Conservation (phyloP, 2,113 vertebrate genomes). For the Suricata suricatta region DNA sequence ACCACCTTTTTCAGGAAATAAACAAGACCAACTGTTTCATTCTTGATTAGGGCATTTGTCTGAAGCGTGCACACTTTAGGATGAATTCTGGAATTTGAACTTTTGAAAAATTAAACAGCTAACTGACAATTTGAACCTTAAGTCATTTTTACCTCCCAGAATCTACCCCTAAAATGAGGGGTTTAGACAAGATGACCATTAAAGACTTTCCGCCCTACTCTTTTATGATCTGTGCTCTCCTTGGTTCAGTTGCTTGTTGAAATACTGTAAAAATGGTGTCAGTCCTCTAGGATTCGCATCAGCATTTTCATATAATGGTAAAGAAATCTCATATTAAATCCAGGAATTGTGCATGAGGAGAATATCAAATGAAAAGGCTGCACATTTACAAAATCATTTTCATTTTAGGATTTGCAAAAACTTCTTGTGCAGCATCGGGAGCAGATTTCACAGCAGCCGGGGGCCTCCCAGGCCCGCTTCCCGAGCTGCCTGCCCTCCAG, state of each 20-base stretch:
- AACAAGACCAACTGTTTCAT: neutral
- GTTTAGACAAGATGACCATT: neutral
- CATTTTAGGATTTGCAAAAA: conserved; percentile 90
- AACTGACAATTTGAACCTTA: neutral
- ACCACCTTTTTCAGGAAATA: neutral
- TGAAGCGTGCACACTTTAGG: neutral
- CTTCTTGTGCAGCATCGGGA: conserved; percentile 85
- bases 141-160: neutral
- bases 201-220: neutral
- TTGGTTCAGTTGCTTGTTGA: neutral
- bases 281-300: neutral
- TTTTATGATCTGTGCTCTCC: neutral
- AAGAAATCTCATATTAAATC: neutral
- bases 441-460: conserved; percentile 70
- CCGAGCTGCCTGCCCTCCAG: conserved; percentile 78
- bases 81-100: neutral
- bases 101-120: neutral
- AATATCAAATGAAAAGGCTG: neutral
- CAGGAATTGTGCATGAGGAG: neutral
- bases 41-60: neutral
- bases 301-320: neutral
- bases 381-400: neutral
- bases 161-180: neutral
- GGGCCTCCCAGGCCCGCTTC: conserved; percentile 54
- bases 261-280: neutral